A percentile compares a stretch with the other conserved stretches of the same genome.
These are phyloP conservation scores for Sycophaga agraensis DNA, from an alignment of 1,140 invertebrate genomes.

Conservation along the genomic window DNA sequence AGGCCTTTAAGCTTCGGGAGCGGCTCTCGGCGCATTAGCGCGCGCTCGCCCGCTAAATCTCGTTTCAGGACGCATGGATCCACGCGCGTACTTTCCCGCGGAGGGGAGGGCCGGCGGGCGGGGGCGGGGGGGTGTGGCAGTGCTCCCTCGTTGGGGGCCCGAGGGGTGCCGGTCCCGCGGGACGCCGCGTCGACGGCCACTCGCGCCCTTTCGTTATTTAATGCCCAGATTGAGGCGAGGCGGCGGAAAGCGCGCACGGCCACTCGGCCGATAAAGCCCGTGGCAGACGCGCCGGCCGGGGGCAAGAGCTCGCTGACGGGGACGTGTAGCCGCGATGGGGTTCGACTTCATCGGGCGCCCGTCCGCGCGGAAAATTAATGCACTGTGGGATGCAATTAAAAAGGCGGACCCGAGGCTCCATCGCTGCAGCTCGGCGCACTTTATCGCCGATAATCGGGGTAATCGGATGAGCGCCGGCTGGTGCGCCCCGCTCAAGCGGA, in stretches of 20 bases:
- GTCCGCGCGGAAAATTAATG: slow-evolving; percentile 22
- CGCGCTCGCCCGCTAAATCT: slow-evolving; percentile 21
- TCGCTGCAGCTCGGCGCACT: background rate
- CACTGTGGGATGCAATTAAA: slow-evolving; percentile 20
- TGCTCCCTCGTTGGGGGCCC: slow-evolving; percentile 37
- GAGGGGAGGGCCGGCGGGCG: too few species aligned
- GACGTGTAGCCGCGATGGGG: background rate
- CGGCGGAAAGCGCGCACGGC: too few species aligned
- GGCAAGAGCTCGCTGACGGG: too few species aligned
- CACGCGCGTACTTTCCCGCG: slow-evolving; percentile 27
- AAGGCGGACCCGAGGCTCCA: background rate
- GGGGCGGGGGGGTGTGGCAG: slow-evolving; percentile 30
- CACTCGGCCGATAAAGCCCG: too few species aligned
- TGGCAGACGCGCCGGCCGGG: too few species aligned
- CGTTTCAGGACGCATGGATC: slow-evolving; percentile 20
- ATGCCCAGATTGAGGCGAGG: slow-evolving; percentile 34
- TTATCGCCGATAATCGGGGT: background rate
- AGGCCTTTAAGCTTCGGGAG: too few species aligned
- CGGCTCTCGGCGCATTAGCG: too few species aligned
- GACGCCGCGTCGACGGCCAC: slow-evolving; percentile 21
- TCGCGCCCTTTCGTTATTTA: slow-evolving; percentile 39
- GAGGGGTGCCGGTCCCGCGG: slow-evolving; percentile 32
- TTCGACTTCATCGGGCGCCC: background rate
- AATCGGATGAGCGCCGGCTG: background rate
- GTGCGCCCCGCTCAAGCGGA: background rate